Base-by-base conservation (phyloP, 2,113 vertebrate genomes). In the Pampusana beccarii region DNA sequence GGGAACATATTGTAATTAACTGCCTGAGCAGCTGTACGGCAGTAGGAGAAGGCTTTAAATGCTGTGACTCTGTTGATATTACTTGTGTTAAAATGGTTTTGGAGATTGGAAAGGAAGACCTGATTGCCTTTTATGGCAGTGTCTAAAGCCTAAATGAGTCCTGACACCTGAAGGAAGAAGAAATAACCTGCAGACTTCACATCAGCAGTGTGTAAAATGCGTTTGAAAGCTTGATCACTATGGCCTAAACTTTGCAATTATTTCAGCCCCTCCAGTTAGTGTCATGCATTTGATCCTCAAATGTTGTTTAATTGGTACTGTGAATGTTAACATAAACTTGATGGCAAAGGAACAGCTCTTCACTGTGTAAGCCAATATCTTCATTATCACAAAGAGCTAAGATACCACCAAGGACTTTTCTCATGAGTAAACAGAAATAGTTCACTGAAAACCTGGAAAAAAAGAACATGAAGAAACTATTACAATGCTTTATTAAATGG, bases 1-100 rank as follows among this genome's bases (percentile, higher is more conserved):
- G 20, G 40, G 86, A 97, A 86, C 93, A 95, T 92, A 91, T 89
- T 96, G 96, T 94, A 94, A 97, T 97, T 96, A 96, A 95, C 90
- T 94, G 94, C 92, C 90, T 95, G 73, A 93, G 80, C 95, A 96
- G 94, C 91, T 95, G 84, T 75, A 89, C 1, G 1, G 73, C 7
- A 0, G 54, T 56, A 64, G 40, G 80, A 91, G 80, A 86, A 86
- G 84, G 64, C 87, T 94, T 92, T 86, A 81, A 96, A 86, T 74
- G 65, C 95, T 50, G 62, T 65, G 85, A 69, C 54, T 95, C 46
- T 75, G 72, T 80, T 95, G 94, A 87, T 96, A 90, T 66, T 88
- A 87, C 75, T 92, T 79, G 66, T 77, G 58, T 78, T 93, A 62
- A 91, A 95, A 96, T 67, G 33, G 86, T 88, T 93, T 48, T 91